phyloP scores from a whole-genome alignment of 2,113 vertebrate genomes.

The Perccottus glenii region DNA sequence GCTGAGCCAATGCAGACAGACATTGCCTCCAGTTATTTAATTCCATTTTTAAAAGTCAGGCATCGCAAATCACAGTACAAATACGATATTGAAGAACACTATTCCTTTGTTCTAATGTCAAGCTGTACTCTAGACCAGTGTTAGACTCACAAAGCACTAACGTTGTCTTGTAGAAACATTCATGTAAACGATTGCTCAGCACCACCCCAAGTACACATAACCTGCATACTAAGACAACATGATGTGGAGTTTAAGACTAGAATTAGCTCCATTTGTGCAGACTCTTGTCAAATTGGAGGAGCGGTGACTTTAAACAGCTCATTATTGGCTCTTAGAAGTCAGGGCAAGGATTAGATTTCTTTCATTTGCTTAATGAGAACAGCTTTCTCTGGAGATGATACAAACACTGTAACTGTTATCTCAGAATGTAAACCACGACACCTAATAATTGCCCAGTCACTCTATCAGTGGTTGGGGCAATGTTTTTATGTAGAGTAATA shows the following conservation, averaged over 20 bases:
- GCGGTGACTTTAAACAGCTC: slow-evolving; percentile 1
- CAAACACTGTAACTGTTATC: slow-evolving; percentile 13
- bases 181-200: not conserved
- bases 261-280: not conserved
- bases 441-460: slow-evolving; percentile 1
- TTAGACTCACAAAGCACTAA: too few relatives aligned
- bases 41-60: too few relatives aligned
- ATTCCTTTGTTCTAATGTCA: too few relatives aligned
- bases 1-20: too few relatives aligned
- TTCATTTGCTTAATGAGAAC: slow-evolving; percentile 7
- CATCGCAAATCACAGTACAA: too few relatives aligned
- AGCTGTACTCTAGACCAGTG: too few relatives aligned
- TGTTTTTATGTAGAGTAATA: slow-evolving; percentile 2
- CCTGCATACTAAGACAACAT: not conserved
- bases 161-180: not conserved
- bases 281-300: slow-evolving; percentile 1
- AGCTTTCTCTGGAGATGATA: slow-evolving; percentile 6
- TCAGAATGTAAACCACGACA: slow-evolving; percentile 1
- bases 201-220: not conserved
- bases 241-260: not conserved
- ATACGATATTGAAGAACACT: too few relatives aligned
- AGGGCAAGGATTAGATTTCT: not conserved
- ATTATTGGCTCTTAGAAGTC: slow-evolving; percentile 13
- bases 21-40: too few relatives aligned
- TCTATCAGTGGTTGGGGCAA: not conserved